Evolutionary conservation across 2,888 invertebrate genomes (phyloP), one percentile per base, ranked within the genome.

Genomic region (Fabriciana adippe): DNA sequence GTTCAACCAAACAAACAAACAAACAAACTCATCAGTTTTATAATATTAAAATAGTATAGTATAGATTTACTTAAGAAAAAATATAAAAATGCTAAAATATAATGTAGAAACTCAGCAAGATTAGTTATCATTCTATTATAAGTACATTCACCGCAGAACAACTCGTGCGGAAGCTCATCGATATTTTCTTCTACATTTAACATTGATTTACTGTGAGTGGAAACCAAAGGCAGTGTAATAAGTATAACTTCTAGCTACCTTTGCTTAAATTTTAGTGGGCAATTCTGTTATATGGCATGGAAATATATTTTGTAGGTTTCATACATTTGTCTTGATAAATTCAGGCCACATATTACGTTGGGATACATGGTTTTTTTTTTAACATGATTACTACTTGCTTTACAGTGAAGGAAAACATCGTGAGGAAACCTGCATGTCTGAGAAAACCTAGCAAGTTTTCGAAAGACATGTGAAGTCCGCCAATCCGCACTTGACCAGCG

Each of bases 121-220:
- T 26, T 48, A 59, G 21, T 26, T 26, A 48, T 59, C 2, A 16
- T 59, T 26, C 11, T 47, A 11, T 21, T 57, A 57, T n/a, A 6
- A 6, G 59, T 21, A 57, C 59, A 21, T 51, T 50, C 41, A 45
- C 57, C 41, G 45, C 26, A n/a, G 14, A 51, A 6, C 51, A 50
- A 50, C 41, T 57, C 64, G 64, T 64, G 64, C 51, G 66, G 31
- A 21, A 14, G 4, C 26, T 11, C 48, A 66, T 60, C 66, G 66
- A 66, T 54, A 66, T 66, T 66, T 66, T 66, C 60, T 66, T 35
- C 47, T 60, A 66, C 66, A 60, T 66, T 66, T 60, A 60, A 60
- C 54, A 54, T 66, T 54, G 66, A 60, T 60, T 66, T 54, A 66
- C 54, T 48, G 26, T 59, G 48, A 53, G 51, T 18, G 61, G 61